Conservation (phyloP, 2,888 invertebrate species). For the Drosophila glabriapex region DNA sequence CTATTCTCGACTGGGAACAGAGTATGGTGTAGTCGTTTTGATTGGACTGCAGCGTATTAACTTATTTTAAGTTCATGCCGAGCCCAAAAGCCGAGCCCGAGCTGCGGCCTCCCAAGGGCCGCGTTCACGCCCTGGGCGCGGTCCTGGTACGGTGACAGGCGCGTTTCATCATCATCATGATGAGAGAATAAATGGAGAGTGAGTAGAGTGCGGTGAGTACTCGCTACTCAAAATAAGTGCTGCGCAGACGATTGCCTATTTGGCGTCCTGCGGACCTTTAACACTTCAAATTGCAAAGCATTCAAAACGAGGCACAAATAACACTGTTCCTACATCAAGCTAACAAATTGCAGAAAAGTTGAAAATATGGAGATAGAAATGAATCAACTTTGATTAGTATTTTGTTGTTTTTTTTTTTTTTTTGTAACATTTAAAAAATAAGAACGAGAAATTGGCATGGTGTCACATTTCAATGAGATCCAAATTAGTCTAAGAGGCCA, state of each 20-base stretch:
- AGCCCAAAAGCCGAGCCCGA: constrained; percentile 13
- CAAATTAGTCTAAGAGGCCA: not conserved
- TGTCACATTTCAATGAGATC: not conserved
- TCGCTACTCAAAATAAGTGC: not conserved
- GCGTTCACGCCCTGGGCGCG: constrained; percentile 29
- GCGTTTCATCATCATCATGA: constrained; percentile 41
- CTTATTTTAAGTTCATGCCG: constrained; percentile 43
- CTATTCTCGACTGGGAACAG: not conserved
- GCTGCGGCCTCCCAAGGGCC: constrained; percentile 2
- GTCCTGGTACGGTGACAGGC: constrained; percentile 45
- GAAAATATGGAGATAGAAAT: no score
- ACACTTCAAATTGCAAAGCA: constrained; percentile 8
- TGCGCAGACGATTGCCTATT: constrained; percentile 10
- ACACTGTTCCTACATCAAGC: not conserved
- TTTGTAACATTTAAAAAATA: not conserved
- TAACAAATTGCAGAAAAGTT: not conserved
- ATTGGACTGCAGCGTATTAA: not conserved
- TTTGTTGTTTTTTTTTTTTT: not conserved
- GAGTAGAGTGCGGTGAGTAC: not conserved
- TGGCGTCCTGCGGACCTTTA: constrained; percentile 4
- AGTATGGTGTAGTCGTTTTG: constrained; percentile 3
- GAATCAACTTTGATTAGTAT: constrained; percentile 1
- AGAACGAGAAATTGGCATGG: not conserved
- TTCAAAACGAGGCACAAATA: constrained; percentile 1
- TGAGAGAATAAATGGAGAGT: constrained; percentile 8